Conservation (phyloP, 2,113 vertebrate species). For the Sander lucioperca region DNA sequence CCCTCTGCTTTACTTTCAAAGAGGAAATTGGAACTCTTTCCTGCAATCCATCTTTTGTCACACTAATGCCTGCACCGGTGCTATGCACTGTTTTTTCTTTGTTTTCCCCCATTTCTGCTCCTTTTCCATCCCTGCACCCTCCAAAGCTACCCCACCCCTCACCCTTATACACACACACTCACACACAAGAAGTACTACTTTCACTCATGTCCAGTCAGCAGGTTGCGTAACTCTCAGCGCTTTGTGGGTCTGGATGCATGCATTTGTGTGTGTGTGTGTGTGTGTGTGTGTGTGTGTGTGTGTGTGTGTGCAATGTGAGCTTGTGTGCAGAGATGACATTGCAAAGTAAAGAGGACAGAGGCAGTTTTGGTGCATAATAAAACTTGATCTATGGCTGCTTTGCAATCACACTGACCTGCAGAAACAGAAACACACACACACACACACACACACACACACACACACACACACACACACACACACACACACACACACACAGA, state of each 20-base stretch:
- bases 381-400: conserved; percentile 82
- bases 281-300: conserved; percentile 22
- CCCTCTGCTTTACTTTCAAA: conserved; percentile 58
- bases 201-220: conserved; percentile 79
- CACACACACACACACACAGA: conserved; percentile 18
- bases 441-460: conserved; percentile 24
- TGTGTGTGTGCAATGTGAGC: conserved; percentile 49
- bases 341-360: conserved; percentile 77
- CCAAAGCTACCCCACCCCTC: conserved; percentile 46
- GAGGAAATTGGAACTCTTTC: conserved; percentile 74
- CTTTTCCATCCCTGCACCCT: conserved; percentile 44
- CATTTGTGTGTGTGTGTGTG: conserved; percentile 37
- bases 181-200: conserved; percentile 48
- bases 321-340: conserved; percentile 75
- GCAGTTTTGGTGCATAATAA: conserved; percentile 83
- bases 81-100: conserved; percentile 41
- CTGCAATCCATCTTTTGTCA: conserved; percentile 75
- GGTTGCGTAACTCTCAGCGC: conserved; percentile 75
- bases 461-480: conserved; percentile 19
- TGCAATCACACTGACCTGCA: conserved; percentile 72
- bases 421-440: conserved; percentile 30
- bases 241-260: conserved; percentile 75
- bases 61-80: conserved; percentile 63
- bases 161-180: conserved; percentile 32
- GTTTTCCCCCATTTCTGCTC: conserved; percentile 45